phyloP scores from a whole-genome alignment of 2,888 invertebrate species.

The Hofmannophila pseudospretella region DNA sequence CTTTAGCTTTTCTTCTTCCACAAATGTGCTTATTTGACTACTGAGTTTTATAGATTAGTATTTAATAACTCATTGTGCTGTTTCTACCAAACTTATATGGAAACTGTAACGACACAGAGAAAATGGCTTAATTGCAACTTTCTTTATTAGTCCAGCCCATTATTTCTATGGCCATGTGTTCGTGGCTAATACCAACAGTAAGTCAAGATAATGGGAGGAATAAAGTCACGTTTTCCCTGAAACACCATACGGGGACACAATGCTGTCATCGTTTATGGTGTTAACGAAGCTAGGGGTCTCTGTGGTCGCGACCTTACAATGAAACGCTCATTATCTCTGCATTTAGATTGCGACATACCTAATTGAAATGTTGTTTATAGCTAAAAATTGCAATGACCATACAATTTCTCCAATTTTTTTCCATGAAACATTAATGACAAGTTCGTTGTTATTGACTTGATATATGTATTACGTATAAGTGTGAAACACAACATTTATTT shows the following conservation, averaged over 20 bases:
- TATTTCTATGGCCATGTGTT: slow-evolving; percentile 10
- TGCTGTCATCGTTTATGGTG: slow-evolving; percentile 54
- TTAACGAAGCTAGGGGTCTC: slow-evolving; percentile 55
- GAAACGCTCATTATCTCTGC: slow-evolving; percentile 46
- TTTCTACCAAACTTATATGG: too few relatives aligned
- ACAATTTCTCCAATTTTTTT: too few relatives aligned
- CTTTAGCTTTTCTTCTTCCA: too few relatives aligned
- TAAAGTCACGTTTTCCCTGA: slow-evolving; percentile 56
- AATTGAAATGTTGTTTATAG: not conserved
- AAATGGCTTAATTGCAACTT: not conserved
- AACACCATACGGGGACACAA: slow-evolving; percentile 48
- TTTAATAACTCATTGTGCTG: too few relatives aligned
- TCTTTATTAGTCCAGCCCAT: not conserved
- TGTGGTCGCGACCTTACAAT: slow-evolving; percentile 36
- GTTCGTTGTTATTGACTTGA: too few relatives aligned
- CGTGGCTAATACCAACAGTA: slow-evolving; percentile 28
- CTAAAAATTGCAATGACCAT: too few relatives aligned
- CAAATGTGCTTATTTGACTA: too few relatives aligned
- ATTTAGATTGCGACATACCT: slow-evolving; percentile 26
- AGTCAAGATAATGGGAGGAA: slow-evolving; percentile 45
- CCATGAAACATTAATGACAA: too few relatives aligned
- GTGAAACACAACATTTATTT: too few relatives aligned
- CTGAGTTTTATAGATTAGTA: too few relatives aligned
- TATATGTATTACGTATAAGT: too few relatives aligned
- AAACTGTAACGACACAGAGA: too few relatives aligned